Base-by-base conservation (phyloP, 30 jellyfish, hydroid and myxozoan species). In the Aurelia aurita region DNA sequence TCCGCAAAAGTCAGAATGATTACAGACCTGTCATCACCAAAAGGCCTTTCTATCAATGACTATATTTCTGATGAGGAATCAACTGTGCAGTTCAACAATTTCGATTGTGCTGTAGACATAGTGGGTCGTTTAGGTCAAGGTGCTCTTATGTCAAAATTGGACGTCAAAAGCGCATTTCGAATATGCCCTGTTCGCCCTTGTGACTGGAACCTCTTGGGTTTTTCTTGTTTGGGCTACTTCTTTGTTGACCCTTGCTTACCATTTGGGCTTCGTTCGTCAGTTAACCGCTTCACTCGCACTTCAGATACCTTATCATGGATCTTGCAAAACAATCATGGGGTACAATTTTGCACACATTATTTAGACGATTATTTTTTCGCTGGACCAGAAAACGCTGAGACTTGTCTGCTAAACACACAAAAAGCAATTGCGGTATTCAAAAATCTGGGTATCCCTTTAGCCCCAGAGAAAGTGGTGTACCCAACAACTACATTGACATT, bases 171-270 rank as follows among this genome's bases (percentile, higher is more conserved):
- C 13, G 91, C 96, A 0, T 86, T 76, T 55, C 59, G 96, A 16
- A 35, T 79, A 5, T 34, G 46, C 46, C 46, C 46, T 3, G 46
- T 34, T 3, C 46, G 5, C 46, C 46, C 46, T 3, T 0, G 2
- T 68, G 31, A 87, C 96, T 6, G 58, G 80, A 22, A 64, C 26
- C 73, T 87, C 58, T 72, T 77, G n/a, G 96, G 88, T 10, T 11
- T 87, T 18, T 58, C 73, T 62, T 87, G 86, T 82, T 66, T 67
- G 19, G 79, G 54, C 39, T 32, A n/a, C 19, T 87, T 61, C 72
- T 87, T 69, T 67, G 89, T 87, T 66, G 96, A 87, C 35, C 74
- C 68, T 10, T 92, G 95, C 27, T 68, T 87, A 47, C 96, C 89
- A 0, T 87, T 87, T 58, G 96, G 96, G 14, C 85, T 89, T 18